phyloP scores from a whole-genome alignment of 2,113 vertebrate genomes.

The Tetrax tetrax region DNA sequence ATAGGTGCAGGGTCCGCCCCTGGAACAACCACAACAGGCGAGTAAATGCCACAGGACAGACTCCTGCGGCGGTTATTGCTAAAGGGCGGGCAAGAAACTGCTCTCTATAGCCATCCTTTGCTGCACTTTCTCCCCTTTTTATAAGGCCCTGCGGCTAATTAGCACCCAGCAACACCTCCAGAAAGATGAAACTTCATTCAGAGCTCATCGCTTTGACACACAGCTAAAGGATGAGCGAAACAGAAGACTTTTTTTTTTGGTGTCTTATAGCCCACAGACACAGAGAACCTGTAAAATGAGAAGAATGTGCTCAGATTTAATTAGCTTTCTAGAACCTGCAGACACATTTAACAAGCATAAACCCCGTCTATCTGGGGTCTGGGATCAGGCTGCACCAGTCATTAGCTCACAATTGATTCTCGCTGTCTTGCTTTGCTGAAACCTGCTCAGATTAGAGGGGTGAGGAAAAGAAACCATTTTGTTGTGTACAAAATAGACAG shows the following conservation, averaged over 20 bases:
- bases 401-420: not conserved
- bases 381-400: not conserved
- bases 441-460: not conserved
- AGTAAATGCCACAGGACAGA: not conserved
- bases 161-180: not conserved
- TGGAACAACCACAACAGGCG: not conserved
- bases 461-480: not conserved
- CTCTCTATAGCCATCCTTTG: not conserved
- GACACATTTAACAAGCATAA: not conserved
- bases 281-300: constrained; percentile 5
- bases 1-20: not conserved
- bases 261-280: not conserved
- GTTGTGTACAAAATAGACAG: not conserved
- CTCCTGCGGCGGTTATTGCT: not conserved
- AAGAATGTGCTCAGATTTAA: constrained; percentile 20
- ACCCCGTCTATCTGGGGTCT: not conserved
- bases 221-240: not conserved
- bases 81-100: not conserved
- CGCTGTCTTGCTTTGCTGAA: not conserved
- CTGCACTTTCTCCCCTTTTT: not conserved
- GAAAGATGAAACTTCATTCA: not conserved
- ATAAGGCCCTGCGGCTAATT: not conserved
- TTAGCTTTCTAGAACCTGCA: not conserved
- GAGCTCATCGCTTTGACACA: not conserved
- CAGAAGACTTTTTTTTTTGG: not conserved